Evolutionary conservation across 2,888 invertebrate genomes (phyloP), one percentile per base, ranked within the genome.

Genomic region (Tortrix viridana): DNA sequence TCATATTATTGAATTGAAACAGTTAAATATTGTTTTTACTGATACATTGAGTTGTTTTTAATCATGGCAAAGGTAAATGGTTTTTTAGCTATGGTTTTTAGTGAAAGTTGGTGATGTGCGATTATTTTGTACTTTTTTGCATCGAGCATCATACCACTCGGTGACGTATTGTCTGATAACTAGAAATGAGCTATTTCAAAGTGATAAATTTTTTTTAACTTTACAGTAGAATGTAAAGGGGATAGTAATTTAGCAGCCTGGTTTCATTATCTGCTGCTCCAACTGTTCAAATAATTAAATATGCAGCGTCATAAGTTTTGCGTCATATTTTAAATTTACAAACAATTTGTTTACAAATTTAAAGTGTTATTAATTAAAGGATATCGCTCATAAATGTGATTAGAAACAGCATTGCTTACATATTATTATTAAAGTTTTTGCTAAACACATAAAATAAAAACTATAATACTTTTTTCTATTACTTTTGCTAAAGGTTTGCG

Each of bases 61-160:
- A 69, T 73, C 72, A 75, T 90, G 90, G 89, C 91, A 7, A 89
- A 90, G 91, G 90, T 90, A 89, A 89, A 67, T 69, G 70, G 19
- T 63, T 67, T 65, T 67, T 67, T 22, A 48, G 57, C 57, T 22
- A 48, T 20, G 18, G 60, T 63, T 55, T 49, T 48, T 63, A 47
- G 19, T 62, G 57, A 58, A 49, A 58, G 57, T 63, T 26, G 23
- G 41, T 54, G 37, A 20, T 48, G 41, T 54, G 58, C 63, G 32
- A 32, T 63, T 32, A 41, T 20, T 52, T 44, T 56, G 19, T 48
- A 53, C n/a, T 63, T 58, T 57, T 58, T 63, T 56, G 26, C 55
- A 56, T 63, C 65, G 60, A 72, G 72, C 70, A 81, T 85, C 83
- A 75, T 74, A 76, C 81, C 79, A 84, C 78, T 74, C 75, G 76